A percentile compares a stretch with the other conserved stretches of the same genome.
Evolutionary conservation across 2,113 vertebrate genomes (phyloP).

Genomic region (Hyperopisus bebe): DNA sequence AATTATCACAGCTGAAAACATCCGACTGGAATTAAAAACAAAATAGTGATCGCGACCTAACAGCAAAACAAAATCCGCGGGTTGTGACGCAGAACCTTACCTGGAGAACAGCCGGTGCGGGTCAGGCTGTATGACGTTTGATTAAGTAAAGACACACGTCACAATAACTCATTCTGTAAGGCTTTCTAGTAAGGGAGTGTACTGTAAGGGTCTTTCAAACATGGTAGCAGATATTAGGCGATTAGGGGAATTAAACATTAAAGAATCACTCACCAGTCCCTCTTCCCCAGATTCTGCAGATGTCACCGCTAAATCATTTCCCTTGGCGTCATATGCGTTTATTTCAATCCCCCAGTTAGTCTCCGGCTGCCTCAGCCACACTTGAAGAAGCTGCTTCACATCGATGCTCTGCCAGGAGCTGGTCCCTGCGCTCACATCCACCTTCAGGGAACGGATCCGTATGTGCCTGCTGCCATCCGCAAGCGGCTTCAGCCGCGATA

Average conservation of each 20-base stretch:
- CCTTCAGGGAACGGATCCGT: slow-evolving; percentile 77
- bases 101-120: background rate
- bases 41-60: background rate
- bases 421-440: slow-evolving; percentile 72
- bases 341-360: slow-evolving; percentile 83
- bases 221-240: too few species aligned
- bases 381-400: slow-evolving; percentile 76
- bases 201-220: background rate
- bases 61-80: background rate
- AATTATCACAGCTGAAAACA: background rate
- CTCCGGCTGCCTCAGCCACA: slow-evolving; percentile 81
- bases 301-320: slow-evolving; percentile 75
- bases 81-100: background rate
- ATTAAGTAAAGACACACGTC: background rate
- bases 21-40: background rate
- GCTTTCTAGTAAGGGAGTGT: background rate
- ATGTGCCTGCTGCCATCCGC: slow-evolving; percentile 67
- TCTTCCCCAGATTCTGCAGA: slow-evolving; percentile 74
- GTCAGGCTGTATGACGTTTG: background rate
- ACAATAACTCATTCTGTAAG: background rate
- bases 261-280: slow-evolving; percentile 68
- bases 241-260: background rate
- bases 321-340: slow-evolving; percentile 76
- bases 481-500: slow-evolving; percentile 71
- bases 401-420: slow-evolving; percentile 84